Evolutionary conservation across 92 coral and sea anemone species (phyloP).

Genomic region (Isaurus tuberculatus): DNA sequence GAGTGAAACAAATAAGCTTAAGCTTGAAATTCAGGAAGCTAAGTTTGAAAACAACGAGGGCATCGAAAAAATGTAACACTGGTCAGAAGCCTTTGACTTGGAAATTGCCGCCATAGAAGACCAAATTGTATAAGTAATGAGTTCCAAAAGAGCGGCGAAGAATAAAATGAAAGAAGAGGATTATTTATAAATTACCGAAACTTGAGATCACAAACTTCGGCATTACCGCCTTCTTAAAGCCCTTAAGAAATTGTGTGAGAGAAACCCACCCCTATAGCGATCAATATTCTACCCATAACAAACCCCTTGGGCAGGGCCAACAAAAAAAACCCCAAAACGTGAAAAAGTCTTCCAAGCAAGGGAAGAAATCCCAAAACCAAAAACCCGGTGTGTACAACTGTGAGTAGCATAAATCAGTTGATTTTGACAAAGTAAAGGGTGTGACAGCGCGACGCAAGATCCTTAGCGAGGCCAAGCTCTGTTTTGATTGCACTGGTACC

Average conservation of each 20-base stretch:
- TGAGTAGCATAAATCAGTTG: too few species aligned
- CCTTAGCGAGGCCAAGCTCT: slow-evolving; percentile 25
- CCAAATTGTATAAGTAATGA: not conserved
- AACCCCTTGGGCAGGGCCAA: too few species aligned
- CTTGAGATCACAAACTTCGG: too few species aligned
- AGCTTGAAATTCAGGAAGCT: not conserved
- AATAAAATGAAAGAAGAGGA: slow-evolving; percentile 1
- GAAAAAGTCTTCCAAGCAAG: not conserved
- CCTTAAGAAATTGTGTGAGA: too few species aligned
- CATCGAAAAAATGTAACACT: not conserved
- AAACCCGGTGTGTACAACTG: not conserved
- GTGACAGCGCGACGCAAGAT: not conserved
- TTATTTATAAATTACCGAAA: too few species aligned
- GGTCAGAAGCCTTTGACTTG: not conserved
- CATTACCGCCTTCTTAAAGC: too few species aligned
- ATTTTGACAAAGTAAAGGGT: too few species aligned
- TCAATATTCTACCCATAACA: too few species aligned
- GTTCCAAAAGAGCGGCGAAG: not conserved
- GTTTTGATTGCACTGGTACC: slow-evolving; percentile 34
- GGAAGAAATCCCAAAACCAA: not conserved
- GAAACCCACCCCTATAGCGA: too few species aligned
- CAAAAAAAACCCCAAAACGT: not conserved
- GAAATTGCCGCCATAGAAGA: slow-evolving; percentile 5
- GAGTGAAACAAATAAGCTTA: not conserved
- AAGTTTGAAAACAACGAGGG: slow-evolving; percentile 10